Base-by-base conservation (phyloP, 1,140 invertebrate species). In the Anagrus nilaparvatae region DNA sequence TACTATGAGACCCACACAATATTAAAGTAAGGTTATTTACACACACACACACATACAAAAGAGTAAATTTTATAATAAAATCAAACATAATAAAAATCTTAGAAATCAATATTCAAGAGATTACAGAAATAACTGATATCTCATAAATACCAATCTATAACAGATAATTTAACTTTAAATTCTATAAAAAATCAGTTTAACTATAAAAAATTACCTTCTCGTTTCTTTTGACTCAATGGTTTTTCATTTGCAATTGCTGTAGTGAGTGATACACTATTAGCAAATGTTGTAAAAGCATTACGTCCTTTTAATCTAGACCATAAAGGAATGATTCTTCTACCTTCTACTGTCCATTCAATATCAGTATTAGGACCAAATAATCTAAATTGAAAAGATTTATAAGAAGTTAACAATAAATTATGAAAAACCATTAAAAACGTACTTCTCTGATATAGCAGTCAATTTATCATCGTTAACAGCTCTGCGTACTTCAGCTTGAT, bases 381-480 rank as follows among this genome's bases (percentile, higher is more conserved):
- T 56, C 87, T 89, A 65, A 51, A 46, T 52, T 40, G 48, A 25
- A 52, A 50, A 48, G 35, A 29, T 31, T 35, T 19, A 42, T 35
- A 39, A 44, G 43, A 40, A 46, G 48, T 41, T 41, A 58, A 44
- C 42, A 50, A 49, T 19, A 47, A 38, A 30, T 34, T 42, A 43
- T 31, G 35, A 44, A 47, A 37, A 28, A 39, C 16, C 36, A 27
- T 19, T 41, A 31, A 36, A 23, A 29, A 61, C 77, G 76, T 75
- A 91, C 87, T 83, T 79, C 59, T 88, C 81, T 52, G 89, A 86
- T 63, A 95, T 87, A 33, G 84, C 85, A 51, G 80, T 75, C 38
- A 95, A 69, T 61, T 84, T 79, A 61, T 94, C 88, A 71, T 94
- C 89, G 70, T 90, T 94, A 43, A 87, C 82, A 47, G 86, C 89